phyloP scores from a whole-genome alignment of 2,113 vertebrate genomes.

The Alligator mississippiensis region DNA sequence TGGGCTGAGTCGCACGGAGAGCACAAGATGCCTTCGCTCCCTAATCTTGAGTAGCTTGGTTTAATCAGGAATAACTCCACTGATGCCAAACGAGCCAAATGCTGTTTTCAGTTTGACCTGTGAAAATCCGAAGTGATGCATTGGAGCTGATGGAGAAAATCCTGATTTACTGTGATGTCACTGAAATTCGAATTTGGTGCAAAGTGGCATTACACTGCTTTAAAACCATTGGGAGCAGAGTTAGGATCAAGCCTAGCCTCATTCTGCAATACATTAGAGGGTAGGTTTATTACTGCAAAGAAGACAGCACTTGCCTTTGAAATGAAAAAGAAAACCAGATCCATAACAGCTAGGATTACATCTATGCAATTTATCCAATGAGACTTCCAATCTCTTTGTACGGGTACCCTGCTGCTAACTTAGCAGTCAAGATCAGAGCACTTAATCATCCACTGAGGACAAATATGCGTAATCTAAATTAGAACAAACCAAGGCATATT shows the following conservation, averaged over 20 bases:
- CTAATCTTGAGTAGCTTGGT: background rate
- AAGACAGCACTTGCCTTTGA: slow-evolving; percentile 65
- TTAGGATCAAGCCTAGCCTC: slow-evolving; percentile 52
- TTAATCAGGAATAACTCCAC: slow-evolving; percentile 26
- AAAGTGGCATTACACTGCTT: slow-evolving; percentile 40
- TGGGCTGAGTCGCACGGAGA: slow-evolving; percentile 13
- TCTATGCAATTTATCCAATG: slow-evolving; percentile 56
- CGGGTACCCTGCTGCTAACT: slow-evolving; percentile 71
- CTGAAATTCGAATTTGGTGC: slow-evolving; percentile 46
- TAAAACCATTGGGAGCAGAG: slow-evolving; percentile 27
- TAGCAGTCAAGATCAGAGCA: slow-evolving; percentile 75
- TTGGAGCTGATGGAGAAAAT: background rate
- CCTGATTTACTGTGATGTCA: background rate
- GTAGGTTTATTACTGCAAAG: slow-evolving; percentile 49
- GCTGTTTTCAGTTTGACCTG: slow-evolving; percentile 45
- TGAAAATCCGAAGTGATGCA: slow-evolving; percentile 40
- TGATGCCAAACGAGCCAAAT: slow-evolving; percentile 37
- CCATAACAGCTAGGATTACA: slow-evolving; percentile 66
- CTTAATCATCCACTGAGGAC: slow-evolving; percentile 74
- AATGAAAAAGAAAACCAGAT: slow-evolving; percentile 52
- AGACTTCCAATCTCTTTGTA: slow-evolving; percentile 46
- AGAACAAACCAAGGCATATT: slow-evolving; percentile 70
- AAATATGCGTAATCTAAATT: slow-evolving; percentile 69
- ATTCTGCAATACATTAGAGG: slow-evolving; percentile 44
- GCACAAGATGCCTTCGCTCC: background rate